Base-by-base conservation (phyloP, 2,797 vertebrate species). In the Lepilemur ruficaudatus region DNA sequence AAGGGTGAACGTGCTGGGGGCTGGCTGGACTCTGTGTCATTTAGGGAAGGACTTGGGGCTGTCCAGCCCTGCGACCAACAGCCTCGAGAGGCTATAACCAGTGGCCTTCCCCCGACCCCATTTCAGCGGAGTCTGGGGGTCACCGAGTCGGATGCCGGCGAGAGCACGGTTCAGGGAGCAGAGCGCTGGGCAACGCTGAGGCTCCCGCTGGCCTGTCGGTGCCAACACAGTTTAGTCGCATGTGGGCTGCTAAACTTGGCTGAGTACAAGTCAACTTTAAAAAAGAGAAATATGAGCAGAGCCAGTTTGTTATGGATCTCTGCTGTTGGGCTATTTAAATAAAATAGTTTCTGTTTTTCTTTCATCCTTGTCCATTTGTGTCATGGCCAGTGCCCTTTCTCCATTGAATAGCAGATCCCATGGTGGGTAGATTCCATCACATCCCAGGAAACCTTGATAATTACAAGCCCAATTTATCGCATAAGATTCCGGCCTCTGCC, bases 101-200 rank as follows among this genome's bases (percentile, higher is more conserved):
- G n/a, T 59, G 57, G 20, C 41, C n/a, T 25, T 55, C 35, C 52
- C 32, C 13, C 55, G 57, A 65, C 30, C 22, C 0, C 9, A 1
- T 35, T 38, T 69, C n/a, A 57, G 0, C n/a, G 25, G 70, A 41
- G 28, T 7, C 41, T 67, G 14, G 35, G 48, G 48, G 28, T 22
- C 5, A 10, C 23, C 12, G 13, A 50, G 30, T 20, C 15, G 50
- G 46, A 46, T 12, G 69, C 30, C 41, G 4, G 30, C 38, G 78
- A 65, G 48, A 76, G 10, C 59, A 35, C 0, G 22, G 7, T 0
- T 0, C 9, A 8, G n/a, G 35, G n/a, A 0, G 22, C 15, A 46
- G 22, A 61, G 43, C 14, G 0, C n/a, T 7, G 10, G 69, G 9
- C 73, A 18, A 12, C 28, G 17, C 30, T 10, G 2, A 69, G 38